These are phyloP conservation scores for Heliconius himera DNA, from an alignment of 1,140 invertebrate genomes.

Conservation along the genomic window DNA sequence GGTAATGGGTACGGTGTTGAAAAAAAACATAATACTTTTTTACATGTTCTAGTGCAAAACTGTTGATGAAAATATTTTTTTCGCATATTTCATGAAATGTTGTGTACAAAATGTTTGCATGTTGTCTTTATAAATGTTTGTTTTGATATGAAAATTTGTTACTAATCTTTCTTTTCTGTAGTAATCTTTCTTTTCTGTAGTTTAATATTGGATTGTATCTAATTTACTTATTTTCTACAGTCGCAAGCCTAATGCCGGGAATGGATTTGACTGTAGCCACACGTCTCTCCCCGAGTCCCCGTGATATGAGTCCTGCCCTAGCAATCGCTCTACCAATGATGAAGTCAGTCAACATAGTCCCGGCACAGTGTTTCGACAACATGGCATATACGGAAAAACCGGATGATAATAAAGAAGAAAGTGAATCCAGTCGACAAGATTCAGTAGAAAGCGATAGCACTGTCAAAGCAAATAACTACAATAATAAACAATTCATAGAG, in stretches of 20 bases:
- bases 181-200: background rate
- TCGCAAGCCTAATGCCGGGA: conserved; percentile 79
- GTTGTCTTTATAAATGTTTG: background rate
- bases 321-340: conserved; percentile 78
- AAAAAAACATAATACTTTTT: conserved; percentile 30
- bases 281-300: conserved; percentile 73
- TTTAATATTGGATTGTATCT: background rate
- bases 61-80: background rate
- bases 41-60: conserved; percentile 27
- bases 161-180: background rate
- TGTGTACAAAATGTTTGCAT: conserved; percentile 22
- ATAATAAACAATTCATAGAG: conserved; percentile 66
- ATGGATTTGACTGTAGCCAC: conserved; percentile 75
- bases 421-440: conserved; percentile 62
- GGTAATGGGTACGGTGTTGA: conserved; percentile 24
- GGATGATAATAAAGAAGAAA: conserved; percentile 57
- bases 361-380: conserved; percentile 79
- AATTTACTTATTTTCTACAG: conserved; percentile 53
- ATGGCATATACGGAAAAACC: conserved; percentile 73
- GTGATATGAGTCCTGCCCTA: conserved; percentile 73
- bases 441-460: conserved; percentile 67
- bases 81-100: background rate
- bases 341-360: conserved; percentile 76
- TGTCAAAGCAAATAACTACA: conserved; percentile 64
- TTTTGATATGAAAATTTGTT: background rate